Evolutionary conservation across 2,888 invertebrate genomes (phyloP).

Genomic region (Tinea pellionella): DNA sequence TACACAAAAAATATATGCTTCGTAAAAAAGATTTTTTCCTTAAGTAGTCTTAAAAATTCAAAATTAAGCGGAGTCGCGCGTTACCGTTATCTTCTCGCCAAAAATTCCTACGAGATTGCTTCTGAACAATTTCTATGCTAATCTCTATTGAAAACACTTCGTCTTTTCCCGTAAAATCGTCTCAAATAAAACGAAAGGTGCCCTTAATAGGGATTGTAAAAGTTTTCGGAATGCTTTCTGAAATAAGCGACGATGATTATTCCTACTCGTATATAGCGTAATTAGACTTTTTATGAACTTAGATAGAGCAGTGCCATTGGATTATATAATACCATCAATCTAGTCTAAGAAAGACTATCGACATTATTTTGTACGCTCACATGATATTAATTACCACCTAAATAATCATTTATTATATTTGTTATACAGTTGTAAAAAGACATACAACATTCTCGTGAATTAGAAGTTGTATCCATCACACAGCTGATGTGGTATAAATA

Average conservation of each 20-base stretch:
- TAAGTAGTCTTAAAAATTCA: slow-evolving; percentile 5
- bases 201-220: slow-evolving; percentile 9
- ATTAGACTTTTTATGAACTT: too few species aligned
- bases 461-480: too few species aligned
- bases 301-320: too few species aligned
- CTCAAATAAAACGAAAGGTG: slow-evolving; percentile 3
- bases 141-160: slow-evolving; percentile 32
- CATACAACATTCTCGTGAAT: too few species aligned
- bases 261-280: too few species aligned
- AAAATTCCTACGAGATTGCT: slow-evolving; percentile 17
- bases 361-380: too few species aligned
- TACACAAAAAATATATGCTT: background rate
- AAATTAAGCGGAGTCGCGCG: background rate
- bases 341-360: too few species aligned
- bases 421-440: too few species aligned
- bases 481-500: too few species aligned
- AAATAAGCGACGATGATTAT: background rate
- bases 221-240: background rate
- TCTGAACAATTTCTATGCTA: slow-evolving; percentile 34
- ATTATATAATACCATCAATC: too few species aligned
- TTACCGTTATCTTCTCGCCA: background rate
- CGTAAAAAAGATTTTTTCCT: background rate
- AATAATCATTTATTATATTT: too few species aligned
- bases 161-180: slow-evolving; percentile 17
- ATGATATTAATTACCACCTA: too few species aligned